Conservation (phyloP, 2,888 invertebrate species). For the Bhutanitis thaidina region DNA sequence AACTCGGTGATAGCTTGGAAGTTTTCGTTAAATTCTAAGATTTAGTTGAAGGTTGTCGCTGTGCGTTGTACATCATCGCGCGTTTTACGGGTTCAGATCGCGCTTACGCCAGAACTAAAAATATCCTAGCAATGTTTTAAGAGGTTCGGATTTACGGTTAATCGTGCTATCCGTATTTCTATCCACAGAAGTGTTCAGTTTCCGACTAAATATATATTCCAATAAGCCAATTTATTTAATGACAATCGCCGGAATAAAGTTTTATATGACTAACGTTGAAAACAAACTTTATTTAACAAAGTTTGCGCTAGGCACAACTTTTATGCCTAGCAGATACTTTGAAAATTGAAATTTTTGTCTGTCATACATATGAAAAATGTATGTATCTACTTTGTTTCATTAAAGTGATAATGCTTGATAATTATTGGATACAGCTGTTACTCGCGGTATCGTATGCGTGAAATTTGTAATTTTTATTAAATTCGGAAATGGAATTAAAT, state of each 20-base stretch:
- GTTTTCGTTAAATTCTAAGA: constrained; percentile 27
- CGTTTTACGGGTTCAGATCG: constrained; percentile 32
- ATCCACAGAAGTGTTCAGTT: constrained; percentile 11
- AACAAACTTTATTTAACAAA: constrained; percentile 17
- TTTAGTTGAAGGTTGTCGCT: constrained; percentile 35
- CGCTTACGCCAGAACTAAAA: constrained; percentile 68
- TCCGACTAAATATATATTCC: background rate
- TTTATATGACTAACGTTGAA: constrained; percentile 1
- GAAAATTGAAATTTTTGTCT: no score
- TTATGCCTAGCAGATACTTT: background rate
- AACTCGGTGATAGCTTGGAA: constrained; percentile 19
- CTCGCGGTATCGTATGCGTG: no score
- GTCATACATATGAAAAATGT: no score
- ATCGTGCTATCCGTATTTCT: constrained; percentile 31
- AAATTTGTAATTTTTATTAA: no score
- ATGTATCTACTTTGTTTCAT: no score
- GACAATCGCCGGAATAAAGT: background rate
- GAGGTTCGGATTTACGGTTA: constrained; percentile 38
- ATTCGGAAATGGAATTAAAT: no score
- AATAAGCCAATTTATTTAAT: constrained; percentile 2
- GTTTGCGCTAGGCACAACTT: constrained; percentile 1
- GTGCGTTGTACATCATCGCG: constrained; percentile 43
- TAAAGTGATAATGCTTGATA: no score
- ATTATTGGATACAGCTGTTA: no score
- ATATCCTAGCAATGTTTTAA: constrained; percentile 52